A percentile compares a stretch with the other conserved stretches of the same genome.
phyloP scores from a whole-genome alignment of 2,888 invertebrate genomes.

The Drosophila limbata region DNA sequence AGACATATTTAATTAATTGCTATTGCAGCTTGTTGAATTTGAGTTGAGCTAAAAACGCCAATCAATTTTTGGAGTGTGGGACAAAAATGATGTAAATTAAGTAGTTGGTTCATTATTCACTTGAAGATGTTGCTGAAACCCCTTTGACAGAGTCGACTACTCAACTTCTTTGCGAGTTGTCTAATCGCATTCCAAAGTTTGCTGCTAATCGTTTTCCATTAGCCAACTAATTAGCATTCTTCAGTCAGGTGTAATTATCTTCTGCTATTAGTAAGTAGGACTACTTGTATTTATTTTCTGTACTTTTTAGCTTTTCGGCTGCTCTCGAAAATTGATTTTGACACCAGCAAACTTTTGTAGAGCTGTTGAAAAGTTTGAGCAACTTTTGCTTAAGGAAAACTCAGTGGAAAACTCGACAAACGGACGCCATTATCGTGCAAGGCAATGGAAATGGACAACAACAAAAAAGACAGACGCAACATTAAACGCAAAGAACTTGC shows the following conservation, averaged over 20 bases:
- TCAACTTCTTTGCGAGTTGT: slow-evolving; percentile 5
- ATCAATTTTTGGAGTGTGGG: slow-evolving; percentile 38
- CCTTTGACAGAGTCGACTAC: neutral
- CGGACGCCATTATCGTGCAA: slow-evolving; percentile 7
- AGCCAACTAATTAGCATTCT: slow-evolving; percentile 64
- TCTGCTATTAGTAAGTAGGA: slow-evolving; percentile 1
- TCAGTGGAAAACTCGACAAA: slow-evolving; percentile 4
- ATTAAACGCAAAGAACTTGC: slow-evolving; percentile 63
- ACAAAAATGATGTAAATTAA: slow-evolving; percentile 44
- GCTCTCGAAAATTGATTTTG: slow-evolving; percentile 71
- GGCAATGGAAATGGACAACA: slow-evolving; percentile 25
- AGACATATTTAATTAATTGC: slow-evolving; percentile 30
- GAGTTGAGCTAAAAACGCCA: slow-evolving; percentile 21
- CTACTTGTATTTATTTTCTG: slow-evolving; percentile 14
- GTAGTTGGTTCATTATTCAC: slow-evolving; percentile 1
- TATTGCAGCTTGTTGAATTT: slow-evolving; percentile 13
- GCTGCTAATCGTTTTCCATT: slow-evolving; percentile 67
- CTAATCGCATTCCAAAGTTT: slow-evolving; percentile 34
- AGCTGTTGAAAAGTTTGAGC: slow-evolving; percentile 49
- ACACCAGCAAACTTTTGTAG: slow-evolving; percentile 58
- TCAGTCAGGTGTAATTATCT: slow-evolving; percentile 39
- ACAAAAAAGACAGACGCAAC: slow-evolving; percentile 32
- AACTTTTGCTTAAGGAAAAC: slow-evolving; percentile 14
- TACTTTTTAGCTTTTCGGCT: slow-evolving; percentile 24
- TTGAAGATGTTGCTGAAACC: neutral